Percentiles rank a stretch among this genome's conserved stretches.
These are phyloP conservation scores for Euplagia quadripunctaria DNA, from an alignment of 2,888 invertebrate genomes.

Conservation along the genomic window DNA sequence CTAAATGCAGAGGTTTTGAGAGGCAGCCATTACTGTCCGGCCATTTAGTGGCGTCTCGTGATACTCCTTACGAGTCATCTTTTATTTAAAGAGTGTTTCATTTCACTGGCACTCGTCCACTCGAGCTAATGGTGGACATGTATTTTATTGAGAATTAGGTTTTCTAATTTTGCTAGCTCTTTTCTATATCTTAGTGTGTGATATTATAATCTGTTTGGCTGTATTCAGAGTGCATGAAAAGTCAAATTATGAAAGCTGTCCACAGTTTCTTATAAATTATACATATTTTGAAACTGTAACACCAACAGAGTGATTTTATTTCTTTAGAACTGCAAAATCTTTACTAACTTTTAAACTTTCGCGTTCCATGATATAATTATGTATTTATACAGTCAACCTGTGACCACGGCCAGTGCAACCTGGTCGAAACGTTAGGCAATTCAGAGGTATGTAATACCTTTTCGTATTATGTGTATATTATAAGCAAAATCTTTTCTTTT, in stretches of 20 bases:
- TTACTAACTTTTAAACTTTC: no score
- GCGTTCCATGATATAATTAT: no score
- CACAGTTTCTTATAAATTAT: not conserved
- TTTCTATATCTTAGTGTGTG: not conserved
- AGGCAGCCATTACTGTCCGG: conserved; percentile 63
- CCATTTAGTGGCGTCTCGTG: conserved; percentile 55
- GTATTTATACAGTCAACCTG: no score
- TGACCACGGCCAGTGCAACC: no score
- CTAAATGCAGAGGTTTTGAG: conserved; percentile 63
- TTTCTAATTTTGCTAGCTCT: not conserved
- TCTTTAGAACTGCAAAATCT: no score
- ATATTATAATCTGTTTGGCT: not conserved
- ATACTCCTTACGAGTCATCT: conserved; percentile 63
- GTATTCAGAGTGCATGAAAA: not conserved
- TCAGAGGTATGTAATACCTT: no score
- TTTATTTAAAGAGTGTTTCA: conserved; percentile 73
- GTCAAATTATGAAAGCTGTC: not conserved
- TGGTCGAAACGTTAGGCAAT: no score
- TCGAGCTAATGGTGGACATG: conserved; percentile 38
- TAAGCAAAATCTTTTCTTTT: no score
- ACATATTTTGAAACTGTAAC: not conserved
- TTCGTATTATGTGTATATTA: no score
- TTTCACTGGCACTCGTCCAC: conserved; percentile 55
- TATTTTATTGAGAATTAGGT: conserved; percentile 26
- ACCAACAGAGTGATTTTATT: no score